Evolutionary conservation across 1,140 invertebrate species (phyloP).

Genomic region (Trypoxylus dichotomus): DNA sequence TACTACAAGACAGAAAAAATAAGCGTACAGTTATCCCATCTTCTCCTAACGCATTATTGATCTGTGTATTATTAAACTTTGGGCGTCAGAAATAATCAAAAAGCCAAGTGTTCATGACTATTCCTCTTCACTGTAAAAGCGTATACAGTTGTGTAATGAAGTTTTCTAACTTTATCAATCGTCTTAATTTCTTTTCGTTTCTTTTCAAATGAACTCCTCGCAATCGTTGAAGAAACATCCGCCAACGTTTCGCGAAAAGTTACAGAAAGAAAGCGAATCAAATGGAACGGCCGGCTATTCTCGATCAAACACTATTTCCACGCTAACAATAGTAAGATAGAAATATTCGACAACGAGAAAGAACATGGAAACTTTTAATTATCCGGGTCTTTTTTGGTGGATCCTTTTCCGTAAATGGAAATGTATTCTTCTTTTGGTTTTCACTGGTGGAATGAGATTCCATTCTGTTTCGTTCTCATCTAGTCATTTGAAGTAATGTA

Average conservation of each 20-base stretch:
- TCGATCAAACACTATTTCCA: neutral
- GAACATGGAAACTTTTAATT: conserved; percentile 24
- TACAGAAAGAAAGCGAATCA: neutral
- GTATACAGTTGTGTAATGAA: neutral
- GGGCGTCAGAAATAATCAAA: too few relatives aligned
- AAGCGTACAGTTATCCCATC: too few relatives aligned
- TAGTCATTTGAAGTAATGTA: neutral
- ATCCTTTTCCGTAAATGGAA: neutral
- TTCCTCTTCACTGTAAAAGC: neutral
- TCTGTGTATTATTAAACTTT: too few relatives aligned
- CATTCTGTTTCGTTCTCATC: neutral
- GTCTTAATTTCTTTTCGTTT: neutral
- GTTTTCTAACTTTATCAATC: neutral
- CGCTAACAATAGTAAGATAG: neutral
- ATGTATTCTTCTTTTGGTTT: neutral
- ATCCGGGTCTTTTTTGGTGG: conserved; percentile 3
- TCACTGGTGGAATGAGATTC: neutral
- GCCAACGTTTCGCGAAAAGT: neutral
- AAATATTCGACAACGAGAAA: conserved; percentile 1
- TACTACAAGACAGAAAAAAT: too few relatives aligned
- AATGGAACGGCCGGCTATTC: neutral
- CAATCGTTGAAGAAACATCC: neutral
- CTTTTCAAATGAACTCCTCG: neutral
- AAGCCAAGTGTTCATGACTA: too few relatives aligned
- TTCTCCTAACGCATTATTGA: too few relatives aligned